A percentile compares a stretch with the other conserved stretches of the same genome.
These are phyloP conservation scores for Daubentonia madagascariensis DNA, from an alignment of 2,113 vertebrate species.

Conservation along the genomic window DNA sequence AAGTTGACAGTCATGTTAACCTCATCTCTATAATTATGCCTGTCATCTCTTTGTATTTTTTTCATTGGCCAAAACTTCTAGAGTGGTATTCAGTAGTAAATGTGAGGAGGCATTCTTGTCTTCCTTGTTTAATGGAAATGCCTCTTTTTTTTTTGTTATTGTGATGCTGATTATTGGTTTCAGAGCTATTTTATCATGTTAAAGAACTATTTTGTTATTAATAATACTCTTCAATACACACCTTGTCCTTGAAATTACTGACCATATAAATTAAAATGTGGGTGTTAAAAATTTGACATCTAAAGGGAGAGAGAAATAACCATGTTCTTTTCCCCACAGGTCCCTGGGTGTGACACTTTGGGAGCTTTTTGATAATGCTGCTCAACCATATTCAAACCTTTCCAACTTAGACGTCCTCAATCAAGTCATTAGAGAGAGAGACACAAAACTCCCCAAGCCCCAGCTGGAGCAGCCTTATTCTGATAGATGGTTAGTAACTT, in stretches of 20 bases:
- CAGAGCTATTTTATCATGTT: background rate
- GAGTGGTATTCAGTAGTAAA: background rate
- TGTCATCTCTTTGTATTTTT: background rate
- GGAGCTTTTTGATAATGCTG: constrained; percentile 93
- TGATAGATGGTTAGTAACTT: constrained; percentile 91
- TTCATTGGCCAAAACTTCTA: background rate
- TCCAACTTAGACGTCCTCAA: constrained; percentile 88
- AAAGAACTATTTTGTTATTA: background rate
- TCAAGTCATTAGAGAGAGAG: constrained; percentile 88
- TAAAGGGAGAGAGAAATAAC: background rate
- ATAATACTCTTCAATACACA: background rate
- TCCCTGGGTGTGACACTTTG: constrained; percentile 94
- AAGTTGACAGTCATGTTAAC: background rate
- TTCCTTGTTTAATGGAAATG: background rate
- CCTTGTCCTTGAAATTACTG: background rate
- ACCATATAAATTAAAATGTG: background rate
- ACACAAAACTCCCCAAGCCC: constrained; percentile 91
- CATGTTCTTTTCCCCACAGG: constrained; percentile 80
- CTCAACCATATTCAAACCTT: constrained; percentile 91
- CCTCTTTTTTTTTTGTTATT: background rate
- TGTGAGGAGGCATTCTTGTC: background rate
- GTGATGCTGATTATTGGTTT: background rate
- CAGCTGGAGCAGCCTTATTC: constrained; percentile 88
- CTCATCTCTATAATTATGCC: background rate
- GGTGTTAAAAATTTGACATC: background rate